Percentiles rank a stretch among this genome's conserved stretches.
phyloP scores from a whole-genome alignment of 2,113 vertebrate species.

The Bos taurus region DNA sequence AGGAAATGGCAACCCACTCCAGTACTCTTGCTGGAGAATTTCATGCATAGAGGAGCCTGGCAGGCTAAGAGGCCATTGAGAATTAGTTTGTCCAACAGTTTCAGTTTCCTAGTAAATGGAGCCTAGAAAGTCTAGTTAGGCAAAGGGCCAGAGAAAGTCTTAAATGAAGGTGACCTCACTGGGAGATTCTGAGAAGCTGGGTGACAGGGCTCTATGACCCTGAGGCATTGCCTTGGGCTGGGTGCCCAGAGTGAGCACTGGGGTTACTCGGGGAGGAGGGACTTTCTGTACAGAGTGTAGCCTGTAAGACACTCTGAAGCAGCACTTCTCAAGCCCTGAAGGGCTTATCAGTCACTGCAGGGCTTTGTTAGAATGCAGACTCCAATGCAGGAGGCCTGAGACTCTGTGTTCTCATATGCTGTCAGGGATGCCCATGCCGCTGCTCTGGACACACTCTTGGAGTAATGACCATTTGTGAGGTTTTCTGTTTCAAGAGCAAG shows the following conservation, averaged over 20 bases:
- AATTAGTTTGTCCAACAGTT: neutral
- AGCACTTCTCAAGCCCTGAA: neutral
- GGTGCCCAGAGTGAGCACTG: neutral
- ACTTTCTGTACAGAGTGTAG: neutral
- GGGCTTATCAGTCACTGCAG: neutral
- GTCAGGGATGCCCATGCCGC: neutral
- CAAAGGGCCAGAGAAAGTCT: neutral
- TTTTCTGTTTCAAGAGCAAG: neutral
- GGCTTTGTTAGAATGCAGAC: neutral
- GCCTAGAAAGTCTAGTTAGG: neutral
- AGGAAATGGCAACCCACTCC: neutral
- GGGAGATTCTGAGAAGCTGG: neutral
- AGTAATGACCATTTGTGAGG: neutral
- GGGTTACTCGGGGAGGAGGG: neutral
- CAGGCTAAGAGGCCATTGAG: neutral
- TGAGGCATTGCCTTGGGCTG: neutral
- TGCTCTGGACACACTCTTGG: neutral
- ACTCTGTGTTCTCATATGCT: neutral
- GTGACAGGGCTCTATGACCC: neutral
- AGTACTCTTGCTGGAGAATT: neutral
- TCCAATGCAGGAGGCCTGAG: neutral
- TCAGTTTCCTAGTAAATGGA: neutral
- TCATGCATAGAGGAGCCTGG: neutral
- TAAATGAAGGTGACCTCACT: neutral
- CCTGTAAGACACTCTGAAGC: neutral